These are phyloP conservation scores for Coregonus sp. DNA, from an alignment of 2,797 vertebrate species.

Conservation along the genomic window DNA sequence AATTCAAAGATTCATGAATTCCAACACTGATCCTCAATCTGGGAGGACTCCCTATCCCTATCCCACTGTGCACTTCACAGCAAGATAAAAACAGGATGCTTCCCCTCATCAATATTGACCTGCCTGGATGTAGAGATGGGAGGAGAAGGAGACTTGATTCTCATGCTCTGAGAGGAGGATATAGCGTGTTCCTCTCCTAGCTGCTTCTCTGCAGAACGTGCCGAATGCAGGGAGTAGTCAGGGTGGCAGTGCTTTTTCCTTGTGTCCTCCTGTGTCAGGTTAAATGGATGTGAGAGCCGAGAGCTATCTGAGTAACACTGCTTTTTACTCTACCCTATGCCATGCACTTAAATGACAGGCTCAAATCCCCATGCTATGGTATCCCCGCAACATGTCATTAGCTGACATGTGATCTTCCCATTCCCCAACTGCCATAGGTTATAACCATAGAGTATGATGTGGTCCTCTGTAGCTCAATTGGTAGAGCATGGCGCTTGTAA, in stretches of 20 bases:
- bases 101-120: not conserved
- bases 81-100: not conserved
- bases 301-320: too few species aligned
- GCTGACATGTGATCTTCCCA: too few species aligned
- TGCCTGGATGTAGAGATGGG: not conserved
- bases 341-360: too few species aligned
- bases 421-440: too few species aligned
- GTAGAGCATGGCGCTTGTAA: too few species aligned
- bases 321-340: too few species aligned
- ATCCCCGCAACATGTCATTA: too few species aligned
- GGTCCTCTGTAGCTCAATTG: too few species aligned
- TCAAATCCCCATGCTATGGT: too few species aligned
- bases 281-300: not conserved
- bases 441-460: too few species aligned
- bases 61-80: too few species aligned
- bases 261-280: conserved; percentile 1
- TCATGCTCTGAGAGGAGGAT: not conserved
- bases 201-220: not conserved
- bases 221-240: not conserved
- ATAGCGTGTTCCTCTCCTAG: not conserved
- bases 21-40: not conserved
- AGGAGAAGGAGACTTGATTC: not conserved
- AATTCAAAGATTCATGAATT: not conserved
- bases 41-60: too few species aligned
- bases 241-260: not conserved